Evolutionary conservation across 1,140 invertebrate species (phyloP), one percentile per base, ranked within the genome.

Genomic region (Aricia agestis): DNA sequence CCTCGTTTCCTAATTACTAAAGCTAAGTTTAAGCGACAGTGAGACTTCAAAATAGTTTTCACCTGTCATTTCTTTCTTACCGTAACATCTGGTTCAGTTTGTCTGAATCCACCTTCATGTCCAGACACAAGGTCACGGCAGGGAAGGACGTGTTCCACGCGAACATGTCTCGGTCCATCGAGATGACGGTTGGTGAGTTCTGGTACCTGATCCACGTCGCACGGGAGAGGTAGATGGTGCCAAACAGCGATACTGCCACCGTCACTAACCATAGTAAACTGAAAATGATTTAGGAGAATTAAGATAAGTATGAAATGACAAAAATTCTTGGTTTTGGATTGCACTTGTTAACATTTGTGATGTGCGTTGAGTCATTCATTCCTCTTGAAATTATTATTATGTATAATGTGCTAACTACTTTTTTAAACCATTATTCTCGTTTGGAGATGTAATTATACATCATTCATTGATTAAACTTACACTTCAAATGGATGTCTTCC

Each of bases 71-170:
- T 52, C 10, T 52, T 52, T 80, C 89, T 87, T 76, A 93, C 93
- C 17, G 81, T 69, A 6, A 93, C 79, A 72, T 93, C 93, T 3
- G 80, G 75, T 86, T 84, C 13, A 94, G 76, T 80, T 93, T 93
- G 9, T 78, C 79, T 42, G 85, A 80, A 76, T 93, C 92, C 67
- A 93, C 81, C 63, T 92, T 92, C 11, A 85, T 87, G 18, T 92
- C 87, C 0, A 92, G 91, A 72, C 93, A 94, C 17, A 94, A 88
- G 0, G 93, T 94, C 45, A 93, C 77, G 13, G 93, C 92, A 0
- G 95, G 94, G 76, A 95, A 95, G 5, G 94, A 93, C 0, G 95
- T 95, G 72, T 95, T 95, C 95, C 95, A 95, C 0, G 94, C 92
- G 74, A 94, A 93, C 84, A 95, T 94, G 78, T 95, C 94, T 0